A percentile compares a stretch with the other conserved stretches of the same genome.
phyloP scores from a whole-genome alignment of 1,140 invertebrate genomes.

The Lasioglossum baleicum region DNA sequence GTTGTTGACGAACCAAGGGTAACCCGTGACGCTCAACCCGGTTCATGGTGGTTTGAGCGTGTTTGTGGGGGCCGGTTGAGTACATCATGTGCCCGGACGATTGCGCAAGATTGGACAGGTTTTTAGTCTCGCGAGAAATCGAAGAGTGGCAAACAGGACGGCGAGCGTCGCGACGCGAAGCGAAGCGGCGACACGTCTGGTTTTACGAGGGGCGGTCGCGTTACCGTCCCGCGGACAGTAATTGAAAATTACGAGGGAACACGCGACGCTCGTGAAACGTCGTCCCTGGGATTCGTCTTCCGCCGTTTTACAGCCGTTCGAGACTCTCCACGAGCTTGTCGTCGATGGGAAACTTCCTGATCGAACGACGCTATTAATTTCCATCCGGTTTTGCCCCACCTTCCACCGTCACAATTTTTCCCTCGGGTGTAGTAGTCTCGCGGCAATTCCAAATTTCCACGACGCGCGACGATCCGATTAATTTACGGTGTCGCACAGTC shows the following conservation, averaged over 20 bases:
- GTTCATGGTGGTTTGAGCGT: background rate
- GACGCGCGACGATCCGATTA: slow-evolving; percentile 6
- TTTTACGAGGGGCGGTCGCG: slow-evolving; percentile 50
- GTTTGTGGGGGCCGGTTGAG: background rate
- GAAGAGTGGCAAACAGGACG: background rate
- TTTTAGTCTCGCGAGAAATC: background rate
- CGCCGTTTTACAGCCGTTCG: background rate
- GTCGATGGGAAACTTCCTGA: background rate
- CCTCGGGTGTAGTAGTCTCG: background rate
- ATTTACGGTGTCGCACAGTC: background rate
- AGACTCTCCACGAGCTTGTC: background rate
- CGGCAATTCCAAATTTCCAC: background rate
- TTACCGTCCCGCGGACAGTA: slow-evolving; percentile 32
- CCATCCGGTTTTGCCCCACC: background rate
- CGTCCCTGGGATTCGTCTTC: slow-evolving; percentile 15
- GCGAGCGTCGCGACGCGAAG: too few species aligned
- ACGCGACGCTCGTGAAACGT: background rate
- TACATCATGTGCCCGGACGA: too few species aligned
- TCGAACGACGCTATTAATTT: slow-evolving; percentile 17
- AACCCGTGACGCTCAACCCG: too few species aligned
- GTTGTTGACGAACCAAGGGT: too few species aligned
- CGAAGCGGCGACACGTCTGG: slow-evolving; percentile 27
- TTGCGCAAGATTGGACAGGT: too few species aligned
- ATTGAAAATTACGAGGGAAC: slow-evolving; percentile 58
- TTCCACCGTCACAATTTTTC: background rate